Evolutionary conservation across 2,113 vertebrate species (phyloP).

Genomic region (Lepisosteus oculatus): DNA sequence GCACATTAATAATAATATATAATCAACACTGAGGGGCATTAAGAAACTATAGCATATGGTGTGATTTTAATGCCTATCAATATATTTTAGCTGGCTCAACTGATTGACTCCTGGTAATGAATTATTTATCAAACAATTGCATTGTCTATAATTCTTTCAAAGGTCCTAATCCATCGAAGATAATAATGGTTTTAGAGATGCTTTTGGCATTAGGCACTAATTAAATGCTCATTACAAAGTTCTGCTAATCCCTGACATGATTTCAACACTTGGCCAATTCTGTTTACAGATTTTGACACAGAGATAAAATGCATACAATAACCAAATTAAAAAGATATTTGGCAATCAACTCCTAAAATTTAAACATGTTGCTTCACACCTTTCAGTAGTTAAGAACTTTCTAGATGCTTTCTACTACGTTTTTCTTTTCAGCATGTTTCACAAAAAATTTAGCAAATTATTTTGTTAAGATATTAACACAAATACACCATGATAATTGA

Average conservation of each 20-base stretch:
- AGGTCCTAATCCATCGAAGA: not conserved
- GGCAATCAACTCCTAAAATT: not conserved
- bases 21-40: no score
- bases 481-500: no score
- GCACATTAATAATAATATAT: no score
- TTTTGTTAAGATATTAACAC: no score
- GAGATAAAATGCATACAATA: not conserved
- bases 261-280: constrained; percentile 10
- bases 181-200: not conserved
- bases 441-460: no score
- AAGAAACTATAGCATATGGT: no score
- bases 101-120: no score
- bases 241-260: not conserved
- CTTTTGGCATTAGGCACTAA: not conserved
- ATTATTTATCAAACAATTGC: not conserved
- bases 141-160: constrained; percentile 2
- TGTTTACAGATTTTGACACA: not conserved
- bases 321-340: constrained; percentile 6
- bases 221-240: not conserved
- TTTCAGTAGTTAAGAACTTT: not conserved
- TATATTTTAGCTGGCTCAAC: no score
- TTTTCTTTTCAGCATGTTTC: not conserved
- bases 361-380: not conserved
- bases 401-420: not conserved
- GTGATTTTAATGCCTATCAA: no score